Percentiles rank a stretch among this genome's conserved stretches.
These are phyloP conservation scores for Aleiodes leptofemur DNA, from an alignment of 2,888 invertebrate genomes.

Conservation along the genomic window DNA sequence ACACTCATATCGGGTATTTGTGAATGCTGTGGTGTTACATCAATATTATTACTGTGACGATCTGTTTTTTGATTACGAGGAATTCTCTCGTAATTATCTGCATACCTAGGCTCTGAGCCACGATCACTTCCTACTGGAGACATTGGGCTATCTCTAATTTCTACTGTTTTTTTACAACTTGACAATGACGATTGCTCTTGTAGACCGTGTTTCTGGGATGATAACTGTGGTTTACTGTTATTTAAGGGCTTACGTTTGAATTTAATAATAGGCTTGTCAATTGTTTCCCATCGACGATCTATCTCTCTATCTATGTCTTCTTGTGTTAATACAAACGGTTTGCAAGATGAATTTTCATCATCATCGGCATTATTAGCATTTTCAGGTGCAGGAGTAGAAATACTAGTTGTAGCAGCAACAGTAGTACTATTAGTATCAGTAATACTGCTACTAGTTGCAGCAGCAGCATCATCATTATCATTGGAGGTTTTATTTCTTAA, in stretches of 20 bases:
- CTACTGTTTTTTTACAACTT: constrained; percentile 48
- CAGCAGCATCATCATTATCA: constrained; percentile 33
- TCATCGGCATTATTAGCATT: background rate
- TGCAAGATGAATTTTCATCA: background rate
- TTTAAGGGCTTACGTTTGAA: constrained; percentile 50
- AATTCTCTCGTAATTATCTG: constrained; percentile 69
- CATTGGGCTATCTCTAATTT: constrained; percentile 51
- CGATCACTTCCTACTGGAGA: constrained; percentile 51
- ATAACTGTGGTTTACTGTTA: constrained; percentile 44
- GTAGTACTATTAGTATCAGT: too few species aligned
- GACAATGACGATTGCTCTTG: constrained; percentile 17
- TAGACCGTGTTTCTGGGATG: background rate
- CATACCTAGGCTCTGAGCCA: constrained; percentile 60
- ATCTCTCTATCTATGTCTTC: constrained; percentile 59
- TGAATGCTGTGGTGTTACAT: background rate
- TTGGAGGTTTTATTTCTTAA: constrained; percentile 26
- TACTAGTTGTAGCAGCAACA: background rate
- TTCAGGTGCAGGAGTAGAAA: constrained; percentile 5
- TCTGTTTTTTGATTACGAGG: constrained; percentile 56
- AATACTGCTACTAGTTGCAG: too few species aligned
- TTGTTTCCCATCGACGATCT: constrained; percentile 63
- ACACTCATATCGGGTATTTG: constrained; percentile 45
- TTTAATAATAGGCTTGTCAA: constrained; percentile 67
- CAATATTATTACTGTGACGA: constrained; percentile 38
- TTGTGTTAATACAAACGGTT: constrained; percentile 25